phyloP scores from a whole-genome alignment of 2,888 invertebrate genomes.

The Serrognathus titanus region DNA sequence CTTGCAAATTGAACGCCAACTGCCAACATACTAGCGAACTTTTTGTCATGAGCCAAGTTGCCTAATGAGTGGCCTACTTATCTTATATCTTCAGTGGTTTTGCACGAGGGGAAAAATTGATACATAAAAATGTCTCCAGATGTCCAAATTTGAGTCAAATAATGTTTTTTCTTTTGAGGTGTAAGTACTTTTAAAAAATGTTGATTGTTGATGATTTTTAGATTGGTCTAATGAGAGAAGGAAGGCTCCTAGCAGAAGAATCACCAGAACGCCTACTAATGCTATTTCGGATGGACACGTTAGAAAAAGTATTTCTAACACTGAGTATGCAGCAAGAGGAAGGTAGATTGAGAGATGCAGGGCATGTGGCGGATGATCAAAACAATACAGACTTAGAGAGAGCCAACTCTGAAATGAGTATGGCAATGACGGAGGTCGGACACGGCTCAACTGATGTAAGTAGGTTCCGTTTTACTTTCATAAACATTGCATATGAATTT shows the following conservation, averaged over 20 bases:
- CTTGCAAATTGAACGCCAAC: too few species aligned
- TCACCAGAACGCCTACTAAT: slow-evolving; percentile 70
- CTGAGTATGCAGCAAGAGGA: slow-evolving; percentile 65
- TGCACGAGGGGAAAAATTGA: too few species aligned
- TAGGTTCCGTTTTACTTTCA: neutral
- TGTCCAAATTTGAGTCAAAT: too few species aligned
- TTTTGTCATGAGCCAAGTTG: too few species aligned
- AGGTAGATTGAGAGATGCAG: slow-evolving; percentile 33
- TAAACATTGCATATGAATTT: neutral
- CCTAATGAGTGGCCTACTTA: too few species aligned
- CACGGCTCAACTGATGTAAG: slow-evolving; percentile 25
- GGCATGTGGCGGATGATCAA: slow-evolving; percentile 25
- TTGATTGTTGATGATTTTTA: slow-evolving; percentile 40
- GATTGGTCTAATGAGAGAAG: slow-evolving; percentile 89
- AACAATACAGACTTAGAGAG: slow-evolving; percentile 15
- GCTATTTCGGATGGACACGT: slow-evolving; percentile 64
- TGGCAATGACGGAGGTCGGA: slow-evolving; percentile 17
- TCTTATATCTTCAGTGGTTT: too few species aligned
- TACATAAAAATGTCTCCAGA: too few species aligned
- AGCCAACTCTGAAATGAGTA: slow-evolving; percentile 19
- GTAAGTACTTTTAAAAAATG: too few species aligned
- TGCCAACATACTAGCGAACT: too few species aligned
- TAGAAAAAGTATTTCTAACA: slow-evolving; percentile 86
- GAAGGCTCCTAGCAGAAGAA: slow-evolving; percentile 80
- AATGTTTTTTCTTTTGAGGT: too few species aligned